Evolutionary conservation across 1,140 invertebrate genomes (phyloP), one percentile per base, ranked within the genome.

Genomic region (Scaptomyza montana): DNA sequence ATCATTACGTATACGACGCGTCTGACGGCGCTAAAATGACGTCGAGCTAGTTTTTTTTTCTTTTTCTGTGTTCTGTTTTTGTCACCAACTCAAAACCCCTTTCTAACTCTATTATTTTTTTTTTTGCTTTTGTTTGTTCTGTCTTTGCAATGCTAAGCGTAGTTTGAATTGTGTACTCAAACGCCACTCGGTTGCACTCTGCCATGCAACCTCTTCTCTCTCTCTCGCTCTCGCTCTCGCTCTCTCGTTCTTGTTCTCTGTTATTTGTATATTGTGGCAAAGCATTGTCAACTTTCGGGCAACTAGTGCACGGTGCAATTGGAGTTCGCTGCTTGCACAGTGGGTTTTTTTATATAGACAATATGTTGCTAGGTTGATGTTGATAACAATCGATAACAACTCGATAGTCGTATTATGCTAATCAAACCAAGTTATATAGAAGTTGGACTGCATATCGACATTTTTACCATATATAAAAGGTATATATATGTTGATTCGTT

Each of bases 1-100:
- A 78, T 21, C 75, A 78, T 82, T 82, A 84, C 80, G 80, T 84
- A 84, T 82, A 84, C 80, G 80, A 74, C 71, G 67, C 45, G 76
- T 70, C 51, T 55, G 70, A 73, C 66, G 66, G 10, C 25, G 33
- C 51, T 36, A 50, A 59, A 56, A 45, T 73, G 63, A 66, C 63
- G 55, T 72, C 51, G 47, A 41, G 12, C 43, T 30, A 36, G 39
- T 49, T 57, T 2, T 51, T 56, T 50, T 21, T 41, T 53, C 47
- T 53, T 61, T 56, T 10, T 45, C n/a, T 13, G 5, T 46, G 51
- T n/a, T 36, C 33, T 33, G 3, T 33, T 33, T 1, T 36, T 36
- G 33, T 36, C 33, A 36, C 7, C 33, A 36, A 9, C 33, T 36
- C 33, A 36, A 36, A 36, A 6, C 33, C 33, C 33, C 33, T 30